A percentile compares a stretch with the other conserved stretches of the same genome.
These are phyloP conservation scores for Ophioninae sp. DNA, from an alignment of 2,888 invertebrate genomes.

Conservation along the genomic window DNA sequence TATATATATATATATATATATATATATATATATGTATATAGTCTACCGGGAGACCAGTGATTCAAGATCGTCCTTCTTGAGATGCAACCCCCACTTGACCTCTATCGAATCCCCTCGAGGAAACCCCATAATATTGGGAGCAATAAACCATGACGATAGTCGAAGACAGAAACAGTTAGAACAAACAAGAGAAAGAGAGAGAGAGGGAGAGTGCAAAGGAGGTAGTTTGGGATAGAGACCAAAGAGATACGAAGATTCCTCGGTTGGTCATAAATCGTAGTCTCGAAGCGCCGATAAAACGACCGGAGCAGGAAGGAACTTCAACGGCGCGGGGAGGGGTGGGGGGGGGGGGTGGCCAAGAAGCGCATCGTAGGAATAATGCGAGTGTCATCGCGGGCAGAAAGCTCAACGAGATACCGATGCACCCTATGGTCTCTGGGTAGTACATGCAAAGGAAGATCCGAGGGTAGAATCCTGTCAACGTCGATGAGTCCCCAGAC, in stretches of 20 bases:
- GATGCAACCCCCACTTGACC: not conserved
- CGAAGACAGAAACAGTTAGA: slow-evolving; percentile 37
- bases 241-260: slow-evolving; percentile 38
- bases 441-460: slow-evolving; percentile 14
- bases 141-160: slow-evolving; percentile 43
- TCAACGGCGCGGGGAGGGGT: not conserved
- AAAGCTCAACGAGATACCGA: slow-evolving; percentile 39
- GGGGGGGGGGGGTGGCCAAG: not conserved
- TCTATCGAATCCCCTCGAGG: slow-evolving; percentile 19
- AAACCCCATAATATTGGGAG: slow-evolving; percentile 45
- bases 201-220: slow-evolving; percentile 24
- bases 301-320: not conserved
- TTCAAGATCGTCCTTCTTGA: slow-evolving; percentile 6
- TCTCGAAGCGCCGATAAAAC: slow-evolving; percentile 45
- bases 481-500: not conserved
- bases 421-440: slow-evolving; percentile 20
- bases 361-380: slow-evolving; percentile 25
- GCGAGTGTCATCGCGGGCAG: slow-evolving; percentile 34
- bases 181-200: slow-evolving; percentile 29
- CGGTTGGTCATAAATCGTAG: slow-evolving; percentile 50
- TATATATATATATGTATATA: too few species aligned
- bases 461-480: not conserved
- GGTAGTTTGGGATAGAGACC: slow-evolving; percentile 1
- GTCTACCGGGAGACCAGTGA: too few species aligned
- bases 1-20: too few species aligned